These are phyloP conservation scores for Prionace glauca DNA, from an alignment of 2,797 vertebrate genomes.

Conservation along the genomic window DNA sequence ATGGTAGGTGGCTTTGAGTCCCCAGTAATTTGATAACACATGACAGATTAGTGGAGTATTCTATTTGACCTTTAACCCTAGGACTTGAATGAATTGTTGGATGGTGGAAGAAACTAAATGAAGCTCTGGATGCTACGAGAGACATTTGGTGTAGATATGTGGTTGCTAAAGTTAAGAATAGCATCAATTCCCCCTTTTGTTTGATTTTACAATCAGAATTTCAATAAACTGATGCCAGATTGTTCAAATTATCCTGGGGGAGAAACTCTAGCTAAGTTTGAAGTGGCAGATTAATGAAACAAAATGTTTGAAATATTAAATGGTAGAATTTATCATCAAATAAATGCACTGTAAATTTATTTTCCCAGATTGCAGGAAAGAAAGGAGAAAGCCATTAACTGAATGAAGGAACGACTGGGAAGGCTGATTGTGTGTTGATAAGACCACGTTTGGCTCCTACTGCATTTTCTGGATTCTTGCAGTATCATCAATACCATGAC, in stretches of 20 bases:
- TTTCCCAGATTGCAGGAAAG: conserved; percentile 80
- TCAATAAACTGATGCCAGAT: too few species aligned
- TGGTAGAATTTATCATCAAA: background rate
- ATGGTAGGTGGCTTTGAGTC: too few species aligned
- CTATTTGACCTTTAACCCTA: too few species aligned
- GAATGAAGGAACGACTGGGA: conserved; percentile 48
- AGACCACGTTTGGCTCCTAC: conserved; percentile 59
- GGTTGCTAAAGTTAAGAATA: background rate
- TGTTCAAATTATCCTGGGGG: too few species aligned
- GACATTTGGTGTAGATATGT: background rate
- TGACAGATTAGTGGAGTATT: too few species aligned
- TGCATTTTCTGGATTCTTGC: conserved; percentile 49
- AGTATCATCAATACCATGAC: conserved; percentile 31
- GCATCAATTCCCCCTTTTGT: background rate
- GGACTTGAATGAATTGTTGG: too few species aligned
- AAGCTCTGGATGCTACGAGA: background rate
- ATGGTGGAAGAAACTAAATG: background rate
- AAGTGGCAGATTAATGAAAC: background rate
- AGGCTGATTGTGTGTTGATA: conserved; percentile 47
- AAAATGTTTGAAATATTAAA: background rate
- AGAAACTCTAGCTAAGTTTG: background rate
- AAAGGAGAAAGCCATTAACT: conserved; percentile 93
- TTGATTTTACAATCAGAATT: too few species aligned
- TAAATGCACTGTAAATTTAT: conserved; percentile 42
- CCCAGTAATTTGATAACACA: too few species aligned